Base-by-base conservation (phyloP, 2,113 vertebrate genomes). In the Azemiops feae region DNA sequence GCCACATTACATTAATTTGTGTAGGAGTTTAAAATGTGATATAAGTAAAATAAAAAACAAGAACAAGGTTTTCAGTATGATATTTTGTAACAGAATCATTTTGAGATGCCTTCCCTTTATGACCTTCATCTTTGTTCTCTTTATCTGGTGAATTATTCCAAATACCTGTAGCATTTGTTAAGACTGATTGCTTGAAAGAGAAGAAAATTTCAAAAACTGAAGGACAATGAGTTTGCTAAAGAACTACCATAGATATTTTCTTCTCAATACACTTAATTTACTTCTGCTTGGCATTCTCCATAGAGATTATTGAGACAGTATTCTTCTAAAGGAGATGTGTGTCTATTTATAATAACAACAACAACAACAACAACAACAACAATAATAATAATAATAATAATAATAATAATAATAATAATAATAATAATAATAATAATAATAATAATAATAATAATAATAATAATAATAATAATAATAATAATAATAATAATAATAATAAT, bases 1-100 rank as follows among this genome's bases (percentile, higher is more conserved):
- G 57, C 57, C n/a, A 69, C 57, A 88, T 58, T 34, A 39, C 91
- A 69, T 88, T 88, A 64, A 92, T 92, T 69, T 92, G 45, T 20
- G 45, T 52, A 88, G 57, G 91, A 53, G 47, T 52, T 92, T 60
- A 92, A 92, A 87, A 87, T 53, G 47, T 88, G 87, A 50, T 88
- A 88, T 11, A 9, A 88, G 47, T 22, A 6, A 64, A 88, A 25
- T 27, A 14, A 45, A n/a, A 53, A 27, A 10, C 39, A n/a, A 88
- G 91, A 88, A 64, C 87, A 64, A 50, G 52, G 50, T 22, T 54
- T 60, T 81, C 58, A n/a, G 9, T 39, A 39, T 6, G 27, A 27
- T 53, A 64, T 52, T 25, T 58, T 53, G 60, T 5, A 53, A 16
- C 43, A 60, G 30, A 87, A n/a, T 18, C 20, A 14, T n/a, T 34